Evolutionary conservation across 2,888 invertebrate species (phyloP).

Genomic region (Dryococelus australis): DNA sequence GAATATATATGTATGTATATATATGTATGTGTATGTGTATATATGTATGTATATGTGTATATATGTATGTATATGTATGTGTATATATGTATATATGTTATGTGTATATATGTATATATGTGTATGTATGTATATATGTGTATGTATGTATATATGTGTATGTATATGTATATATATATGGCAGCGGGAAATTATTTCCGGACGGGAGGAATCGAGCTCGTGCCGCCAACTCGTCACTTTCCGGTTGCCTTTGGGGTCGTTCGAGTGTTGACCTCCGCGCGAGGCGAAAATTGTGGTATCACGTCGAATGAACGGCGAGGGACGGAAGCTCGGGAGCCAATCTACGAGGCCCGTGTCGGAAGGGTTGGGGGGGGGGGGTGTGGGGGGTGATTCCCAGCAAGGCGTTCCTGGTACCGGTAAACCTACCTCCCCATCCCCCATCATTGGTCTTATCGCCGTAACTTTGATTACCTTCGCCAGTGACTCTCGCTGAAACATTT

Average conservation of each 20-base stretch:
- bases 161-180: too few species aligned
- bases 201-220: background rate
- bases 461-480: constrained; percentile 1
- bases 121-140: too few species aligned
- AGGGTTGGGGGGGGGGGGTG: background rate
- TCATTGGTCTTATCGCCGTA: background rate
- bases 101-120: too few species aligned
- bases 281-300: background rate
- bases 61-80: too few species aligned
- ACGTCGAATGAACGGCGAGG: background rate
- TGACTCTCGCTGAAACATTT: constrained; percentile 10
- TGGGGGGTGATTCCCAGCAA: background rate
- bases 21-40: too few species aligned
- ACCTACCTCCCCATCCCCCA: background rate
- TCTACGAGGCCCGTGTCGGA: too few species aligned
- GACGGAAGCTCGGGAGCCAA: background rate
- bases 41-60: too few species aligned
- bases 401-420: background rate
- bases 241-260: too few species aligned
- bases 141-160: too few species aligned
- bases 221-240: background rate
- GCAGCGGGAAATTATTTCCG: too few species aligned
- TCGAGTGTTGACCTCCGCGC: background rate
- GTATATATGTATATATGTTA: too few species aligned
- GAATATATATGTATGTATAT: too few species aligned